Evolutionary conservation across 2,797 vertebrate species (phyloP), one percentile per base, ranked within the genome.

Genomic region (Kryptolebias ocellatus): DNA sequence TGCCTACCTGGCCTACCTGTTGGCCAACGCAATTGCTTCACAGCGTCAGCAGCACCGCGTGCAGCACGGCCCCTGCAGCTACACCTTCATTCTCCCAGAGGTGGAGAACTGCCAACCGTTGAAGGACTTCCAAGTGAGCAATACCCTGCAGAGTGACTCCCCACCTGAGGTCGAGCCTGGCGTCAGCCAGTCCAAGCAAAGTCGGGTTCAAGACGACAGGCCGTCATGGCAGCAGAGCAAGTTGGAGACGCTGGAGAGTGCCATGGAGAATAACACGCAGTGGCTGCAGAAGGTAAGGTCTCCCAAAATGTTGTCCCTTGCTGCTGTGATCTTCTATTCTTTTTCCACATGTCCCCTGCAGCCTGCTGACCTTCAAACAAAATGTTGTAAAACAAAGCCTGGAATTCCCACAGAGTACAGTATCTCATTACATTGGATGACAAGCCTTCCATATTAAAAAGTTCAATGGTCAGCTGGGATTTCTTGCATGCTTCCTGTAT

Each of bases 81-180:
- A 94, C 84, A 96, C 94, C 37, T 96, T 96, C 80, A 87, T 95
- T 62, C 91, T 96, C 10, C 95, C 95, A 0, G 95, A 95, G 81
- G 81, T 92, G 77, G 93, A 92, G 50, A 84, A 91, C 81, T 96
- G 95, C 71, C 80, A 69, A n/a, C 72, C 87, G 1, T 56, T 69
- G 10, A 75, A 89, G 46, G 89, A 90, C 69, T 92, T 90, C 81
- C 92, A 91, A 80, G 92, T 94, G 56, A 93, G 90, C 49, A 93
- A 95, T 72, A 93, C 90, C 5, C 90, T 95, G 53, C 95, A 95
- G 85, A 88, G 92, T 56, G 94, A 95, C 80, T 93, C 92, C 0
- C 92, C 94, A 0, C 79, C 89, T 0, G 80, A 80, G 78, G 46
- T 64, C 4, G 50, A 73, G 66, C 14, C 80, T 20, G 55, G 70